Evolutionary conservation across 1,140 invertebrate species (phyloP).

Genomic region (Papilio xuthus): DNA sequence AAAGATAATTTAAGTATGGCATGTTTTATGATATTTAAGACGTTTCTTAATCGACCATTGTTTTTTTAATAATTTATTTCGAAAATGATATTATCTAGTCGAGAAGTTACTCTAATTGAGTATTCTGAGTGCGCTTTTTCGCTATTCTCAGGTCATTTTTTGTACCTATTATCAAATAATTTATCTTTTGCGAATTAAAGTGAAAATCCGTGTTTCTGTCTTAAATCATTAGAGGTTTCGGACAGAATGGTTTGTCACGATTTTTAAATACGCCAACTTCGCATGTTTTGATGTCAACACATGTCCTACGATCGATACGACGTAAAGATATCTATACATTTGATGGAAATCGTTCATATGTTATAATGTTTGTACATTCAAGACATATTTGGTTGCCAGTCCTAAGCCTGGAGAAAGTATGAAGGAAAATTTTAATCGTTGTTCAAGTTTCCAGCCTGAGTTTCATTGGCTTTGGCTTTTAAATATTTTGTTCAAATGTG

Average conservation of each 20-base stretch:
- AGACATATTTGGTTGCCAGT: constrained; percentile 26
- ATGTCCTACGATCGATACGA: not conserved
- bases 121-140: no score
- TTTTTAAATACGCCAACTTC: constrained; percentile 26
- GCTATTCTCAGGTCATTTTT: not conserved
- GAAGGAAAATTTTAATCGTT: constrained; percentile 17
- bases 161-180: not conserved
- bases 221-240: not conserved
- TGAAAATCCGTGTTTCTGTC: not conserved
- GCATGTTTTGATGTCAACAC: constrained; percentile 7
- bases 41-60: not conserved
- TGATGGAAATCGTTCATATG: not conserved
- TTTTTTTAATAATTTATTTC: not conserved
- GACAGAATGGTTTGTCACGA: not conserved
- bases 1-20: not conserved
- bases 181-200: not conserved
- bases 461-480: not conserved
- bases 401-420: constrained; percentile 25
- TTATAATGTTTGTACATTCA: constrained; percentile 12
- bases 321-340: no score
- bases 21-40: not conserved
- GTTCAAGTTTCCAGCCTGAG: not conserved
- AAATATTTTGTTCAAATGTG: not conserved
- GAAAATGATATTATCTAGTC: no score
- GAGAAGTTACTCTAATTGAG: not conserved